Evolutionary conservation across 2,888 invertebrate species (phyloP), one percentile per base, ranked within the genome.

Genomic region (Blera fallax): DNA sequence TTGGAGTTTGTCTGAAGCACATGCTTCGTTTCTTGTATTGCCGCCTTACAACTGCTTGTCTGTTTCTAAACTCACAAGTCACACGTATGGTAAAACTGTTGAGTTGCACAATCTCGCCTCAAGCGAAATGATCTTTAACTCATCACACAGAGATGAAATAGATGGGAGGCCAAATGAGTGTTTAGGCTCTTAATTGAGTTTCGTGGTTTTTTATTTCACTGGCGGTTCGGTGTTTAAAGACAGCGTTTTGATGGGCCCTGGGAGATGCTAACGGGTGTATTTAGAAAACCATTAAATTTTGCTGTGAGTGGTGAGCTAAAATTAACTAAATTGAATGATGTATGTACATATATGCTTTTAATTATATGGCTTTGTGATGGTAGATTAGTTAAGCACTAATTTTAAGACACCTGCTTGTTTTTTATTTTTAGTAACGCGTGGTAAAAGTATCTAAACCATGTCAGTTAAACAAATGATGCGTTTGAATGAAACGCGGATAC

Each of bases 121-220:
- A 48, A 69, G 74, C 74, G 10, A 64, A 58, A 21, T 79, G 83
- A 84, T 84, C 79, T 84, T 79, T 84, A 79, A 37, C 79, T 79
- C 79, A 84, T 74, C 79, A 69, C 48, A 56, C 48, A 62, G 50
- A 62, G 62, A 21, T 40, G 50, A 79, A 67, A 67, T 73, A 64
- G 45, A 29, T 64, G 58, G 43, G 78, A 73, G 78, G 77, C 72
- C 69, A 83, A 78, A 50, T 54, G 78, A 79, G 83, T 84, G 74
- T 79, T 79, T 79, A 69, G 79, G 21, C 64, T 40, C 56, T 79
- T 84, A 79, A 84, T 84, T 79, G 73, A 79, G 73, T 79, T 74
- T 74, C 34, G 50, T 64, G 56, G 50, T 29, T 48, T 29, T 21
- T 43, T 14, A 24, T 27, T 56, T 50, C 10, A 21, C 29, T 64